Base-by-base conservation (phyloP, 1,140 invertebrate species). In the Pentalonia nigronervosa region DNA sequence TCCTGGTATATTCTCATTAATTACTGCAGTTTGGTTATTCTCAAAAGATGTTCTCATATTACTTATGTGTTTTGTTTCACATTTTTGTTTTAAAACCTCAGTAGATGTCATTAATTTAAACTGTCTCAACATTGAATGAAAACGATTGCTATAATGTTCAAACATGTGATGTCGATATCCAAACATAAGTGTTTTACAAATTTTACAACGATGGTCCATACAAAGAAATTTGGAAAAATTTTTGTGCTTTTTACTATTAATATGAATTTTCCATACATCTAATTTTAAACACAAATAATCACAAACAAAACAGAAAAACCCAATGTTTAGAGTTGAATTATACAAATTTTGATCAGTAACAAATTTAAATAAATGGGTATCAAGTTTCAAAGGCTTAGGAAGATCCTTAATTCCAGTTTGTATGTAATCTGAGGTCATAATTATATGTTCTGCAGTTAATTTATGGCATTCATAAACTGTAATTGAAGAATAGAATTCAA, bases 181-280 rank as follows among this genome's bases (percentile, higher is more conserved):
- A 93, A 93, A 93, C 48, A 93, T 86, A 8, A 93, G 30, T 25
- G 91, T 93, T 56, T 93, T 93, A 86, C 91, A 93, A 56, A 93
- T 60, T 86, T 93, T 93, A 93, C 91, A 93, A 56, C 48, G 81
- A 45, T 93, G 81, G 25, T 93, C 91, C 36, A 56, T 84, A 11
- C 53, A 60, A 50, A 41, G 14, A 56, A 25, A 14, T 20, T 93
- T 93, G 2, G 48, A 53, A 41, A 7, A 53, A 11, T 86, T 84
- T 41, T 36, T 53, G 86, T 93, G 91, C 7, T 93, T 93, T 93
- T 86, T 86, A 56, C 34, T 23, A 93, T 41, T 84, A 25, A 93
- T 93, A 56, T 93, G 91, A 17, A 17, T 30, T 86, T 93, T 93
- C 91, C 91, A 93, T 60, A 34, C 6, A 3, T 41, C n/a, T 93